Evolutionary conservation across 2,888 invertebrate genomes (phyloP).

Genomic region (Ochlodes sylvanus): DNA sequence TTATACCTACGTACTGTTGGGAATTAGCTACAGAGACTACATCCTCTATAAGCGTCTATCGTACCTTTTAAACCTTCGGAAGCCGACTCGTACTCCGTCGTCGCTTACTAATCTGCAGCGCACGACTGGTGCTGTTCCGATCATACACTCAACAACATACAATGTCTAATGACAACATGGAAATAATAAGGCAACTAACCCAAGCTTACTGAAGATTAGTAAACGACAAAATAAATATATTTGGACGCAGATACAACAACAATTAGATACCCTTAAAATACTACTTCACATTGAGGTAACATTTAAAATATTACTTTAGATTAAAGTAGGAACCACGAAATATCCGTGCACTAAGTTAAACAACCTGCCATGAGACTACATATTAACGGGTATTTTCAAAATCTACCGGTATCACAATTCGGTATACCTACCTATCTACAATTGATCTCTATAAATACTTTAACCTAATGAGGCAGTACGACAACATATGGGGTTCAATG

Average conservation of each 20-base stretch:
- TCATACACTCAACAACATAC: neutral
- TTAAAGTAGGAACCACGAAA: slow-evolving; percentile 23
- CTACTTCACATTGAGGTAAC: neutral
- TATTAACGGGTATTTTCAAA: neutral
- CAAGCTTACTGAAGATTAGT: slow-evolving; percentile 37
- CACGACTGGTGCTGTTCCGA: neutral
- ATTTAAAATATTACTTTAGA: slow-evolving; percentile 4
- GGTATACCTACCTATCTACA: slow-evolving; percentile 9
- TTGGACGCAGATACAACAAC: neutral
- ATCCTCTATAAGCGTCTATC: neutral
- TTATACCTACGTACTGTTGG: no score
- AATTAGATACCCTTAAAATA: slow-evolving; percentile 3
- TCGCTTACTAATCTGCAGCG: slow-evolving; percentile 35
- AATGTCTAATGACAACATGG: neutral
- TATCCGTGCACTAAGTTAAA: slow-evolving; percentile 18
- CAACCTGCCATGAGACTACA: neutral
- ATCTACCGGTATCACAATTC: slow-evolving; percentile 23
- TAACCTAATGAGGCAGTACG: slow-evolving; percentile 30
- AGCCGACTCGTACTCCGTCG: slow-evolving; percentile 10
- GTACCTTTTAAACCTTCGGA: slow-evolving; percentile 15
- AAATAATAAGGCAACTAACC: neutral
- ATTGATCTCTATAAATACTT: slow-evolving; percentile 16
- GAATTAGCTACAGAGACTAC: slow-evolving; percentile 2
- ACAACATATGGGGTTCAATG: slow-evolving; percentile 21
- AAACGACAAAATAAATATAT: slow-evolving; percentile 12